Conservation (phyloP, 2,888 invertebrate species). For the Isoperla grammatica region DNA sequence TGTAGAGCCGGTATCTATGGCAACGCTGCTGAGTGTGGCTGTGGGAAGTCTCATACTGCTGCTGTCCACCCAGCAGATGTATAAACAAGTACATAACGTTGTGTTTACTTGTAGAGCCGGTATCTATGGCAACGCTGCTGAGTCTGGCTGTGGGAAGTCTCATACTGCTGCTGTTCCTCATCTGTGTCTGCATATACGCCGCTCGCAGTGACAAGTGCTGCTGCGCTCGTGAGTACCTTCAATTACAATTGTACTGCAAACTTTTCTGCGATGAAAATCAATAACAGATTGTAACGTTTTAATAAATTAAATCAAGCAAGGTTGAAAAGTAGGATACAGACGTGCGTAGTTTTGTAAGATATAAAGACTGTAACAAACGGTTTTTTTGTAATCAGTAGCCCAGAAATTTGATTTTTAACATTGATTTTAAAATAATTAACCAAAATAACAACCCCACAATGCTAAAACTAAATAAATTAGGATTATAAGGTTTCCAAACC, state of each 20-base stretch:
- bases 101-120: conserved; percentile 46
- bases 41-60: conserved; percentile 52
- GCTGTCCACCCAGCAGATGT: conserved; percentile 34
- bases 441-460: too few relatives aligned
- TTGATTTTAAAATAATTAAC: too few relatives aligned
- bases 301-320: too few relatives aligned
- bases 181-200: conserved; percentile 54
- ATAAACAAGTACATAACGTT: neutral
- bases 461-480: too few relatives aligned
- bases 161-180: conserved; percentile 50
- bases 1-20: conserved; percentile 59
- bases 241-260: neutral
- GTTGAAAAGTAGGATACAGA: too few relatives aligned
- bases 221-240: conserved; percentile 52
- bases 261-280: too few relatives aligned
- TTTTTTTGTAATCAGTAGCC: too few relatives aligned
- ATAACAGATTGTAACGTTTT: too few relatives aligned
- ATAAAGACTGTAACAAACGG: too few relatives aligned
- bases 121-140: conserved; percentile 55
- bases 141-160: conserved; percentile 53
- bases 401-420: too few relatives aligned
- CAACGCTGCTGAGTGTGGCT: conserved; percentile 53
- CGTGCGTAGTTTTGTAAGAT: too few relatives aligned
- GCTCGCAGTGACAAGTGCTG: conserved; percentile 56
- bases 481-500: too few relatives aligned